Evolutionary conservation across 2,113 vertebrate species (phyloP), one percentile per base, ranked within the genome.

Genomic region (Galemys pyrenaicus): DNA sequence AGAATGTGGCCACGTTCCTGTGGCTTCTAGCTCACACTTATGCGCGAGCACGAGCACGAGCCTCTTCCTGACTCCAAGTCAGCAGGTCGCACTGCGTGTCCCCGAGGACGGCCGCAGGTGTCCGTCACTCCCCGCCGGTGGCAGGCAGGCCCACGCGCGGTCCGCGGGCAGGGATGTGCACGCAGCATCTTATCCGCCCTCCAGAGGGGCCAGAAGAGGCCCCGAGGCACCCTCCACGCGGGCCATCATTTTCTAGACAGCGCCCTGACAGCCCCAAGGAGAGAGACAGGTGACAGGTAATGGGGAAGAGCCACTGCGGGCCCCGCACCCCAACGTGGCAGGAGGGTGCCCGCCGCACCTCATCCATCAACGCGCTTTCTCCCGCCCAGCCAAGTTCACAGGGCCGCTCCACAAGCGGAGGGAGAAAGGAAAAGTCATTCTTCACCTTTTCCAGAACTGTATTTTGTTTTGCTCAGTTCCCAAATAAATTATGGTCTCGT

Each of bases 381-480:
- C 82, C 79, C 11, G 39, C 87, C 10, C 7, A 51, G 68, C 51
- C 54, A 2, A 39, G 39, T 10, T 30, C 82, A 5, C 71, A 30
- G 70, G 13, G 6, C 5, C 1, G 6, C 17, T 54, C 13, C 1
- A 4, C 65, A 5, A 30, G 51, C 0, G 4, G 60, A 24, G 74
- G 26, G 16, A 32, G 68, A 13, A 10, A 16, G n/a, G 22, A 26
- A 58, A 49, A 83, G 58, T 60, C 87, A 41, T 65, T 93, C n/a
- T 32, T 84, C n/a, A 73, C 95, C 75, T 92, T 73, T 86, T 71
- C 83, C 70, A 89, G 78, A 70, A 80, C 75, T 2, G 11, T 71
- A 79, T 94, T 96, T 82, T 94, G 96, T 77, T 96, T 89, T 92
- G 96, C 82, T 96, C 93, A 71, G 58, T 96, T 96, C 79, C 83